phyloP scores from a whole-genome alignment of 2,797 vertebrate species.

The Mastacembelus armatus region DNA sequence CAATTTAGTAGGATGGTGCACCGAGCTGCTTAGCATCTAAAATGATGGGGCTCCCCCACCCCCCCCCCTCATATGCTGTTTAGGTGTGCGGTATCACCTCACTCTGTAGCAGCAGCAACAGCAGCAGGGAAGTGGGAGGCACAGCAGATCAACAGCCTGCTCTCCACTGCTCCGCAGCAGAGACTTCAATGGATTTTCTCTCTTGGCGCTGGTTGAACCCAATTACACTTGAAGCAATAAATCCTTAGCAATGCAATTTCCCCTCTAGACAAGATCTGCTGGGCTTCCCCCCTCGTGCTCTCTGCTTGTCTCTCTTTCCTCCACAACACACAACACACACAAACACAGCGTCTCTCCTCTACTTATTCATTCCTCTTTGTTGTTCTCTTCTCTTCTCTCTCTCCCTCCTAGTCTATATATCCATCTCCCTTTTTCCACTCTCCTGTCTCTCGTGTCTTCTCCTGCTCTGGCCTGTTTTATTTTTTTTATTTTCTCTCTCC shows the following conservation, averaged over 20 bases:
- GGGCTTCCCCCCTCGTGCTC: constrained; percentile 58
- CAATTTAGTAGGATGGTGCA: neutral
- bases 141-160: constrained; percentile 46
- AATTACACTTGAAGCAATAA: constrained; percentile 85
- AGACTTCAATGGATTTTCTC: constrained; percentile 81
- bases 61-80: too few relatives aligned
- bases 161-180: constrained; percentile 44
- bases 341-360: too few relatives aligned
- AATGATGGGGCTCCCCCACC: constrained; percentile 17
- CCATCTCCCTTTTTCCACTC: constrained; percentile 11
- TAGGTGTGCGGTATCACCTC: constrained; percentile 28
- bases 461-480: neutral
- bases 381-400: constrained; percentile 12
- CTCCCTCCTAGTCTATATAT: constrained; percentile 4
- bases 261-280: constrained; percentile 75
- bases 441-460: neutral
- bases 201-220: constrained; percentile 81
- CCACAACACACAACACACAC: constrained; percentile 28
- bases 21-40: constrained; percentile 20
- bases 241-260: constrained; percentile 84
- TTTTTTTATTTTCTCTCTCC: constrained; percentile 8
- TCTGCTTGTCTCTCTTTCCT: constrained; percentile 15
- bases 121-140: constrained; percentile 42
- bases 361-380: constrained; percentile 19
- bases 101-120: constrained; percentile 16